Evolutionary conservation across 2,797 vertebrate genomes (phyloP), one percentile per base, ranked within the genome.

Genomic region (Gastrophryne carolinensis): DNA sequence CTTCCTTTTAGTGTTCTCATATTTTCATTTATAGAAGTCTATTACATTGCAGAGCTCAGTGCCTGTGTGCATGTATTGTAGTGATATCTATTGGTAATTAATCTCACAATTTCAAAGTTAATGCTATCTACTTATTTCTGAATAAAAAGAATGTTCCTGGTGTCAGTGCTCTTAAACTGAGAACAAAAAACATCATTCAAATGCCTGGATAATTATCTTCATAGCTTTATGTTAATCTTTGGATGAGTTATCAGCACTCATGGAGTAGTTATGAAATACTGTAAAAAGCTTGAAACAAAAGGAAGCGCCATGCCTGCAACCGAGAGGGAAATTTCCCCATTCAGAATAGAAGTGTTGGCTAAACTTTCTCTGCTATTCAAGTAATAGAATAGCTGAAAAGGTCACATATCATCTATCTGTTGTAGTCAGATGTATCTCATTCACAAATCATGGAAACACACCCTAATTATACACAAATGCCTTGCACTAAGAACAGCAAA

Each of bases 401-500:
- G 64, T 67, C 47, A 53, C 27, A 67, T 50, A 52, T 67, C 47
- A 52, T 26, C 34, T 44, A 3, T 35, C 15, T 41, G 60, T 37
- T 62, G 23, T 64, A 44, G 37, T 47, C 29, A 64, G 13, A 24
- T 64, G 39, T 44, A 49, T 49, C 24, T 65, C 35, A 62, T 62
- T 67, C 17, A 53, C 47, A 67, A 52, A 66, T 19, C 63, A 66
- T 24, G 49, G 10, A 10, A 21, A 17, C 63, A 66, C 27, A 49
- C 34, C 37, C 27, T 35, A 26, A 67, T 67, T 53, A 67, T 67
- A 17, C 27, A n/a, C 32, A 69, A 41, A 69, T 56, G 21, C 52
- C 37, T 65, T 49, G 1, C 27, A 57, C 57, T 56, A 30, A 41
- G 10, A 6, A 57, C 26, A 44, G 29, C 30, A 60, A 29, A 13